Percentiles rank a stretch among this genome's conserved stretches.
These are phyloP conservation scores for Mionectes olivaceus DNA, from an alignment of 2,797 vertebrate genomes.

Conservation along the genomic window DNA sequence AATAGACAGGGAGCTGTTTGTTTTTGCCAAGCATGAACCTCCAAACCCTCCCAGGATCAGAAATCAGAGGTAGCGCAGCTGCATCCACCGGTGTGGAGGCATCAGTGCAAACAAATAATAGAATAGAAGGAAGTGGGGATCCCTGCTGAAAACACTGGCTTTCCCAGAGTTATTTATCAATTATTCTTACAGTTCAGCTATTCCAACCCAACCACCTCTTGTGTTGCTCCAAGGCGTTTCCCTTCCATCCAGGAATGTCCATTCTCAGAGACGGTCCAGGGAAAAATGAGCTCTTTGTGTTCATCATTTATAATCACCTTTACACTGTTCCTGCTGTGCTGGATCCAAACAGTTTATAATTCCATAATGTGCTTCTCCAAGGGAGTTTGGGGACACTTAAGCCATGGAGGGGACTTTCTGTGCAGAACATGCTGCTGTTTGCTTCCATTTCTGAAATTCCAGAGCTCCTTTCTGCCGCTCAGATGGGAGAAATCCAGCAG, in stretches of 20 bases:
- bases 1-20: neutral
- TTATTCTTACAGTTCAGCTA: neutral
- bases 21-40: fast-evolving
- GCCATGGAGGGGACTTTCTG: fast-evolving
- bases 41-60: neutral
- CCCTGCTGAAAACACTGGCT: neutral
- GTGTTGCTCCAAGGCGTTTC: neutral
- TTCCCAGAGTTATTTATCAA: neutral
- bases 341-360: neutral
- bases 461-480: neutral
- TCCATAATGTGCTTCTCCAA: neutral
- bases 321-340: neutral
- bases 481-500: neutral
- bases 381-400: neutral
- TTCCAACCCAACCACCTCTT: neutral
- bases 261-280: neutral
- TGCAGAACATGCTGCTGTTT: neutral
- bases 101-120: neutral
- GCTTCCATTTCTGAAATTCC: neutral
- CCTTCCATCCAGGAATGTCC: neutral
- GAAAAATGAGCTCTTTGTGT: neutral
- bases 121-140: neutral
- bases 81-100: neutral
- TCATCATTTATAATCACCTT: neutral
- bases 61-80: fast-evolving